Base-by-base conservation (phyloP, 2,113 vertebrate species). In the Puffinus mauretanicus region DNA sequence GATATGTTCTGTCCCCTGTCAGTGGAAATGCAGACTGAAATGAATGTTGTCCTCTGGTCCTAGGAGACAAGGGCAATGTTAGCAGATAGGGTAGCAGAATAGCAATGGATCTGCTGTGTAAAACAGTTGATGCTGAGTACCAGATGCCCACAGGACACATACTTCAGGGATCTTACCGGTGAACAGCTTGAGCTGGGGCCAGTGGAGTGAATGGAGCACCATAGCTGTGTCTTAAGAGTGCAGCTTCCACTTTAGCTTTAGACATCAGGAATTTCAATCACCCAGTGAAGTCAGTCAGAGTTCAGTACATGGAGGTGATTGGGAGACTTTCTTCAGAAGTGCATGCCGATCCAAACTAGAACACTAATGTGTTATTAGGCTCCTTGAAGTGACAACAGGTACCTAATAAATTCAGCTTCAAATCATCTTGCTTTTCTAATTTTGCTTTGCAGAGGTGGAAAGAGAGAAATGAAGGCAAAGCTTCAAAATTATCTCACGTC, bases 311-410 rank as follows among this genome's bases (percentile, higher is more conserved):
- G 19, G n/a, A 58, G 26, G 1, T 42, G 13, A 32, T 3, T 62
- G 20, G 15, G 25, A 38, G 4, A 66, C 6, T 46, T 64, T 11
- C 8, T 86, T 79, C 34, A 66, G 22, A 84, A 89, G 32, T 11
- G 9, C 6, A 40, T 54, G 11, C 27, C 29, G 21, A 38, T 55
- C 11, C 13, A 32, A 79, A 93, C 4, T 51, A 58, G 58, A 84
- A 46, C 2, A 17, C 2, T 10, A 51, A 24, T 0, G 1, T 38
- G 4, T 22, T 54, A 20, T 49, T 34, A 29, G 32, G 18, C 3
- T 54, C 40, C 25, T 54, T 58, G 69, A 94, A 72, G 16, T 72
- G 25, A 77, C 24, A 80, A 57, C 2, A 44, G 6, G 5, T 77
- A 7, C 21, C 5, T 47, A 65, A 19, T 18, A 46, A 46, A 67